Evolutionary conservation across 1,140 invertebrate species (phyloP), one percentile per base, ranked within the genome.

Genomic region (Diorhabda sublineata): DNA sequence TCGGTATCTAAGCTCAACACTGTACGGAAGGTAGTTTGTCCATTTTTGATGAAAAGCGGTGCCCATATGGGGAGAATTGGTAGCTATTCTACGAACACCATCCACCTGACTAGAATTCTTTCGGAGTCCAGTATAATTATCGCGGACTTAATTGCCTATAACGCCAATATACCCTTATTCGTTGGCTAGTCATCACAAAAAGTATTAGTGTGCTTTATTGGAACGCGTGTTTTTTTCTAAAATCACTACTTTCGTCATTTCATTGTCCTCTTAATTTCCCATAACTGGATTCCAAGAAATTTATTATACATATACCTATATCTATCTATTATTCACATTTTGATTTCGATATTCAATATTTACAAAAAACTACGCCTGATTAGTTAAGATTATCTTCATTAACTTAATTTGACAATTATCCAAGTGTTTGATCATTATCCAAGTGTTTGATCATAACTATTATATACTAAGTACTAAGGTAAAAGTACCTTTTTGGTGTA

Each of bases 51-150:
- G 65, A 44, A 41, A 42, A 42, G 61, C 69, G 61, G 42, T 64
- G 63, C 61, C 71, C 71, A 73, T 73, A 73, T 73, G 66, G 61
- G 66, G 71, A 69, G 62, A 42, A 41, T 58, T 44, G 56, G 63
- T 59, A 57, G 43, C 60, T 41, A 64, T 72, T 72, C 71, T 67
- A 58, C 65, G 71, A 70, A 73, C 68, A 68, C 71, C 66, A 67
- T 70, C 66, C 71, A 73, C 71, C 71, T 73, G 71, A 73, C 71
- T 70, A 68, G 71, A 70, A 73, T 72, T 72, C 71, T 45, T 68
- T 61, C 66, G 58, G 26, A 71, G 68, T 71, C 69, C 69, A 60
- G 69, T 71, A 71, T 71, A 71, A 71, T 71, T 71, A 71, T 71
- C 66, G 61, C 69, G 61, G 56, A 44, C 42, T 71, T 71, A 71